Conservation (phyloP, 2,888 invertebrate genomes). For the Archips xylosteana region DNA sequence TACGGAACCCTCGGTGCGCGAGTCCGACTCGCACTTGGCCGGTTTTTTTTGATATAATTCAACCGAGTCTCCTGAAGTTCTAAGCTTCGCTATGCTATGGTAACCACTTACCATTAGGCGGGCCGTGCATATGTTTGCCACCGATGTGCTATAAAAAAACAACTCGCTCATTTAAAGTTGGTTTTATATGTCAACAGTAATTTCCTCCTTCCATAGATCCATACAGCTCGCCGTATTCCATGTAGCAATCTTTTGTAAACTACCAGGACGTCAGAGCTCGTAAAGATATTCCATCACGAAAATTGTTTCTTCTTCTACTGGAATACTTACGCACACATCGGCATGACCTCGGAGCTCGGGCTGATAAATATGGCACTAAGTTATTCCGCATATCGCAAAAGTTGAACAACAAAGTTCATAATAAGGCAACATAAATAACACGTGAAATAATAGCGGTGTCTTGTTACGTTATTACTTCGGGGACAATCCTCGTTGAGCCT, state of each 20-base stretch:
- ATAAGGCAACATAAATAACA: constrained; percentile 39
- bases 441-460: constrained; percentile 25
- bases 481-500: constrained; percentile 17
- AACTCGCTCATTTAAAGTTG: neutral
- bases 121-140: no score
- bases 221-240: neutral
- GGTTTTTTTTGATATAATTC: no score
- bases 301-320: constrained; percentile 21
- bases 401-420: constrained; percentile 41
- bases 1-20: no score
- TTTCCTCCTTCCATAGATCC: neutral
- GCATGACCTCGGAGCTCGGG: constrained; percentile 5
- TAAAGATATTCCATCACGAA: constrained; percentile 22
- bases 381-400: constrained; percentile 44
- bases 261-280: constrained; percentile 16
- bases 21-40: no score
- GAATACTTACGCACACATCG: constrained; percentile 19
- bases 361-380: constrained; percentile 45
- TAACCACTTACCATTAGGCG: no score
- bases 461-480: constrained; percentile 5
- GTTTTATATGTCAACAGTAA: neutral
- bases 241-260: constrained; percentile 17
- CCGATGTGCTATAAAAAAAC: no score
- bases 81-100: no score
- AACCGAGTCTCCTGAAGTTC: no score